Conservation (phyloP, 2,888 invertebrate genomes). For the Himalopsyche anomala region DNA sequence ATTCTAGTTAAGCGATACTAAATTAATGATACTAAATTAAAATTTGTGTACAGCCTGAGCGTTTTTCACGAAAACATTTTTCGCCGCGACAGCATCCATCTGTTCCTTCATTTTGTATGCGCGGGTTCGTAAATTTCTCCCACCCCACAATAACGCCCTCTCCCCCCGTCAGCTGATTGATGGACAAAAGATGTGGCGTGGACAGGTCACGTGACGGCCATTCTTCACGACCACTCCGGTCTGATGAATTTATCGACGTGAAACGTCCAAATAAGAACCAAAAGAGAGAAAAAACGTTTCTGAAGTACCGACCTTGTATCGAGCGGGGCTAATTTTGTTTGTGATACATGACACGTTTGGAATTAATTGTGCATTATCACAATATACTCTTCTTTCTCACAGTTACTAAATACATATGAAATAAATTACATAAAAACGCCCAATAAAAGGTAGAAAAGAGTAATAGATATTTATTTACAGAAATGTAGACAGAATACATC, state of each 20-base stretch:
- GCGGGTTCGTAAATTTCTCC: neutral
- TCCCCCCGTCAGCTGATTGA: neutral
- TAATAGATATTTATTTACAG: too few relatives aligned
- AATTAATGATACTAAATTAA: too few relatives aligned
- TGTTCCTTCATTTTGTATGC: neutral
- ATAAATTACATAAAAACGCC: too few relatives aligned
- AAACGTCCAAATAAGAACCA: constrained; percentile 25
- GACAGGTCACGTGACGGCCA: constrained; percentile 30
- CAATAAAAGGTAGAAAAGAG: too few relatives aligned
- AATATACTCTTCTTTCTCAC: too few relatives aligned
- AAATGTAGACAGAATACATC: too few relatives aligned
- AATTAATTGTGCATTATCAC: neutral
- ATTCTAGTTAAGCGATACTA: too few relatives aligned
- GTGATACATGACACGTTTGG: constrained; percentile 1
- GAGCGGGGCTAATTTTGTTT: constrained; percentile 2
- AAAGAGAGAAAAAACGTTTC: constrained; percentile 2
- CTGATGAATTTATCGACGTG: constrained; percentile 15
- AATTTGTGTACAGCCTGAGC: too few relatives aligned
- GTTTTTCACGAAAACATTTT: neutral
- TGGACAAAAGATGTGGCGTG: constrained; percentile 34
- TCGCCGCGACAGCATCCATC: neutral
- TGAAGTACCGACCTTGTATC: neutral
- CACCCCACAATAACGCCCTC: neutral
- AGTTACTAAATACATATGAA: too few relatives aligned
- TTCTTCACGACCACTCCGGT: constrained; percentile 15